Conservation (phyloP, 2,797 vertebrate genomes). For the Siniperca obscura region DNA sequence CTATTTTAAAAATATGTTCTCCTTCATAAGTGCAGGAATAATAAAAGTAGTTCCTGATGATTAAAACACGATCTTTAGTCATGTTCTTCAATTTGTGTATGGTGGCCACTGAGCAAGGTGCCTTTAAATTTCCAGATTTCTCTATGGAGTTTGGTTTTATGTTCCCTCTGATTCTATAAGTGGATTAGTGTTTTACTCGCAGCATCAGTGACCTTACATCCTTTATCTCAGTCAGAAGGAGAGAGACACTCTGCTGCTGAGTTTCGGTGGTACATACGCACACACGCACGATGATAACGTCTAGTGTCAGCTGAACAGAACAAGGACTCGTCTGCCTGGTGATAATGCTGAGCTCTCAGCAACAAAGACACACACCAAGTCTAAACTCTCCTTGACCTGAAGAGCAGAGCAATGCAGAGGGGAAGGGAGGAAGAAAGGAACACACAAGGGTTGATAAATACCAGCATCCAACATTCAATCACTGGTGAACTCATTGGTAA, state of each 20-base stretch:
- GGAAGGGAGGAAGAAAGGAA: neutral
- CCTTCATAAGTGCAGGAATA: neutral
- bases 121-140: neutral
- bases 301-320: constrained; percentile 44
- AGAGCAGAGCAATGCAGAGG: neutral
- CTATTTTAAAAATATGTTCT: neutral
- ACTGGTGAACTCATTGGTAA: neutral
- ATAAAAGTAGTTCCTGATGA: neutral
- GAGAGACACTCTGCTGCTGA: neutral
- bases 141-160: neutral
- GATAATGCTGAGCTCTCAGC: constrained; percentile 50
- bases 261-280: neutral
- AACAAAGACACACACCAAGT: constrained; percentile 1
- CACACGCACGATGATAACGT: constrained; percentile 11
- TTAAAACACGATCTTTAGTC: neutral
- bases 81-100: neutral
- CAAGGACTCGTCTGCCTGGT: constrained; percentile 45
- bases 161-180: neutral
- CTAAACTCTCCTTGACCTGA: constrained; percentile 53
- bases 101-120: neutral
- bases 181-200: neutral
- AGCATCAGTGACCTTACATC: constrained; percentile 7
- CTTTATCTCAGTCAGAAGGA: constrained; percentile 2
- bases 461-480: neutral
- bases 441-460: neutral